Percentiles rank a stretch among this genome's conserved stretches.
Conservation (phyloP, 2,113 vertebrate species). For the Butorides virescens region DNA sequence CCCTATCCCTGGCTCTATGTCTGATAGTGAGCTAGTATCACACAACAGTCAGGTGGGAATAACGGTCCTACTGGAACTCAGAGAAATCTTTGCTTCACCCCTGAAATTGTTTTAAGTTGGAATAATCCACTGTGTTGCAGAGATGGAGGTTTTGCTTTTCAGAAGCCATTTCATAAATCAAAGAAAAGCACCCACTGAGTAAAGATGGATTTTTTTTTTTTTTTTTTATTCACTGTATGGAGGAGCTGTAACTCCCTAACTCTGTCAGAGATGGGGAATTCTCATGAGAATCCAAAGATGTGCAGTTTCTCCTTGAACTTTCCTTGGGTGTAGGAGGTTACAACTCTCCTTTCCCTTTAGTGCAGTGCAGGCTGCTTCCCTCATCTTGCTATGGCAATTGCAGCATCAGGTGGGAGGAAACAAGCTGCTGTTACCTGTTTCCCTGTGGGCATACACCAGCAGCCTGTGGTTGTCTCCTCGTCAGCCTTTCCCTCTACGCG, state of each 20-base stretch:
- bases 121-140: background rate
- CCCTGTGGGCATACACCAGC: background rate
- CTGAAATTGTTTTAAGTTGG: background rate
- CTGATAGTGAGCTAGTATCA: background rate
- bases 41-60: background rate
- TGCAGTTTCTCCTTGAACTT: background rate
- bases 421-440: background rate
- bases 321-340: background rate
- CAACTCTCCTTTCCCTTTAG: background rate
- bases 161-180: background rate
- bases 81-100: background rate
- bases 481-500: background rate
- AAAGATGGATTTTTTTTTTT: background rate
- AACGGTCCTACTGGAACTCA: background rate
- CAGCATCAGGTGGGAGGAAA: background rate
- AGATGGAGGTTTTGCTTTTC: background rate
- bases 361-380: background rate
- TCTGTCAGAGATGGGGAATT: background rate
- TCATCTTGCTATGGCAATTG: background rate
- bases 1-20: background rate
- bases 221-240: background rate
- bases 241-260: background rate
- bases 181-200: background rate
- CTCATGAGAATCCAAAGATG: background rate
- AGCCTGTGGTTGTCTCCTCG: background rate